Conservation (phyloP, 2,797 vertebrate genomes). For the Hozukius guyotensis region DNA sequence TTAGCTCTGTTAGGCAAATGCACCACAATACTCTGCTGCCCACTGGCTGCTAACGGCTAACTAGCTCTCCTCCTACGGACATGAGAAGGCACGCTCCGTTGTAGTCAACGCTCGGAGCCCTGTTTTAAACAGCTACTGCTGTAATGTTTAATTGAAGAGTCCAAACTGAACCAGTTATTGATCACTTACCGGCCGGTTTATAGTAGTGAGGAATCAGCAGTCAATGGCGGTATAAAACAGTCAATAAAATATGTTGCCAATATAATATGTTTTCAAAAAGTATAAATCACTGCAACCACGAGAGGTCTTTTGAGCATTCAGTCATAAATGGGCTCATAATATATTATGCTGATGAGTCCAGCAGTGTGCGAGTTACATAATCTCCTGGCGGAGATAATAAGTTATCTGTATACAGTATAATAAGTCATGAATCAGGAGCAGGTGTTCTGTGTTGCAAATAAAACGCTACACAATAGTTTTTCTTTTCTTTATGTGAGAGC, state of each 20-base stretch:
- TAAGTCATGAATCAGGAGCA: conserved; percentile 25
- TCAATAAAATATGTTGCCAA: neutral
- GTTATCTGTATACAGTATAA: neutral
- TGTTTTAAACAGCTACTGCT: neutral
- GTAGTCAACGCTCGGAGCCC: neutral
- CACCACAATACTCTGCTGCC: too few species aligned
- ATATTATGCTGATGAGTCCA: neutral
- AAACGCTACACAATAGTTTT: conserved; percentile 29
- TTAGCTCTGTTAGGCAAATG: too few species aligned
- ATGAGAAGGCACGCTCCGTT: neutral
- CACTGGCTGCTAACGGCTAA: too few species aligned
- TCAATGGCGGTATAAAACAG: neutral
- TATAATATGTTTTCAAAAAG: neutral
- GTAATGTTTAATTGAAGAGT: neutral
- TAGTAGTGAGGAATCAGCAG: neutral
- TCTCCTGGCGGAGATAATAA: neutral
- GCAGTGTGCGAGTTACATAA: neutral
- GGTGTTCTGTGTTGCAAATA: conserved; percentile 21
- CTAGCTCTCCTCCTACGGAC: too few species aligned
- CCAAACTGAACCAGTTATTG: neutral
- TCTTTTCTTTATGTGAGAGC: conserved; percentile 28
- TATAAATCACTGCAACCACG: neutral
- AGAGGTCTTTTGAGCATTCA: neutral
- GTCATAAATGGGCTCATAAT: neutral
- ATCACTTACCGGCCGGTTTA: neutral